Base-by-base conservation (phyloP, 2,797 vertebrate species). In the Platalea minor region DNA sequence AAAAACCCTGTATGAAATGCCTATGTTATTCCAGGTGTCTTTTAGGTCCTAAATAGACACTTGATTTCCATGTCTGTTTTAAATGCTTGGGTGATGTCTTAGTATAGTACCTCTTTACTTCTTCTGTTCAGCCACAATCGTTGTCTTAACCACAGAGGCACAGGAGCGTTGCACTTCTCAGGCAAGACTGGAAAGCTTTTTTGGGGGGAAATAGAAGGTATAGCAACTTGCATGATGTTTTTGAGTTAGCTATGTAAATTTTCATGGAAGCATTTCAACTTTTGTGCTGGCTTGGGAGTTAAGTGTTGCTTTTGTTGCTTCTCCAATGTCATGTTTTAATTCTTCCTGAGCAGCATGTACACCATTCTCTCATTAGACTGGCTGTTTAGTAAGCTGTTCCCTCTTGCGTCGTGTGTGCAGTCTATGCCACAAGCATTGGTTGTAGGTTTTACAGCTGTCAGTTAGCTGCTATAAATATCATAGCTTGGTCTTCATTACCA, bases 1-100 rank as follows among this genome's bases (percentile, higher is more conserved):
- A 98, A 98, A 96, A 96, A 96, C 89, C 91, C 82, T 98, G 96
- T 97, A 94, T 95, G 92, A 97, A 92, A 88, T 88, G 89, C 41
- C 56, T 97, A 17, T 96, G 83, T 88, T 96, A 76, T 95, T 86
- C 73, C 69, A 67, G 75, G 73, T 90, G 72, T 95, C 91, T 85
- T 89, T 89, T 69, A 91, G 85, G 87, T 82, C 67, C 53, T 92
- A 94, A 97, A 95, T 97, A 94, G 50, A 96, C 60, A 69, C 29
- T 86, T 91, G 59, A 82, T 88, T 95, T 96, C 75, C 5, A 5
- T 92, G 68, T 87, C 35, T 94, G 77, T 85, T 73, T 82, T 82
- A 90, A 93, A 78, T 92, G 72, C 46, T 84, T 45, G 78, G 65
- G 61, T 26, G 54, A 85, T 93, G 73, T 72, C 56, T 89, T 88